Evolutionary conservation across 2,888 invertebrate genomes (phyloP).

Genomic region (Rhamnusium bicolor): DNA sequence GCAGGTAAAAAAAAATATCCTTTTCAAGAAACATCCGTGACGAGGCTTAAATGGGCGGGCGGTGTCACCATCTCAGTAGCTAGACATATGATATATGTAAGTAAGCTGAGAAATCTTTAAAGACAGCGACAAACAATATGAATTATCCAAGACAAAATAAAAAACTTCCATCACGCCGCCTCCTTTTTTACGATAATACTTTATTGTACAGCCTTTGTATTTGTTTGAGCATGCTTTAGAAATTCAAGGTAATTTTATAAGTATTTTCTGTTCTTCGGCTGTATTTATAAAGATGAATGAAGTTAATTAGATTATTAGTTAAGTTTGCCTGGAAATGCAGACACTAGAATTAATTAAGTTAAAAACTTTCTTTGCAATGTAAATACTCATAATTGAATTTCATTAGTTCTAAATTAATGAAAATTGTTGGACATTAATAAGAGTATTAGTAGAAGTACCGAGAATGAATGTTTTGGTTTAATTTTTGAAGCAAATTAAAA

Average conservation of each 20-base stretch:
- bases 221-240: constrained; percentile 15
- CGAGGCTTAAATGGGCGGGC: constrained; percentile 46
- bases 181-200: constrained; percentile 37
- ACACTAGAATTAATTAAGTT: constrained; percentile 36
- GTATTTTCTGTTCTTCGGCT: constrained; percentile 33
- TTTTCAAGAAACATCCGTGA: constrained; percentile 43
- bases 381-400: constrained; percentile 7
- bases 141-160: constrained; percentile 33
- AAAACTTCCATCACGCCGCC: constrained; percentile 45
- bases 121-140: constrained; percentile 54
- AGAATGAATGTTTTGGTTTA: background rate
- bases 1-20: constrained; percentile 43
- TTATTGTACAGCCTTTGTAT: constrained; percentile 14
- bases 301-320: constrained; percentile 44
- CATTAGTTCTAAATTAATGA: constrained; percentile 14
- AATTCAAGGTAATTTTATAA: constrained; percentile 24
- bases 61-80: constrained; percentile 54
- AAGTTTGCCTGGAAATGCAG: constrained; percentile 31
- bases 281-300: constrained; percentile 38
- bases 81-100: constrained; percentile 52
- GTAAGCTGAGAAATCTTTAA: constrained; percentile 56
- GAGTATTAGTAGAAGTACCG: background rate
- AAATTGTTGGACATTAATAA: background rate
- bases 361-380: constrained; percentile 30
- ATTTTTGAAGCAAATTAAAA: background rate